Evolutionary conservation across 2,113 vertebrate genomes (phyloP).

Genomic region (Antechinus flavipes): DNA sequence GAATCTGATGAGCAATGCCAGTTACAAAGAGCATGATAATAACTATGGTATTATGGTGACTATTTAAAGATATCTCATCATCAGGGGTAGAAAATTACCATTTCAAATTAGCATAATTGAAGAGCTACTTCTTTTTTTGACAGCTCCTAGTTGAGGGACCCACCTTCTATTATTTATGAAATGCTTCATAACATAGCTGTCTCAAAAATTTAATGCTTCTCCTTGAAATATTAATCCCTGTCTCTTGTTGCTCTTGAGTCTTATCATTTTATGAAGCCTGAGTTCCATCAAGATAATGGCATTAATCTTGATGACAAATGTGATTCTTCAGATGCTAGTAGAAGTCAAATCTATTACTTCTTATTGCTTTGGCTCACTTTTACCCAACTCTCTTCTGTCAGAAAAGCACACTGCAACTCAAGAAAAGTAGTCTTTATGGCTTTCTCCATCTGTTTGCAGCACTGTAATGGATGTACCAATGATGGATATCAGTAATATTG

Average conservation of each 20-base stretch:
- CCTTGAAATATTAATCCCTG: conserved; percentile 58
- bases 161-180: conserved; percentile 54
- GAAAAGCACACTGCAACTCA: neutral
- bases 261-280: neutral
- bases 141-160: conserved; percentile 38
- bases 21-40: conserved; percentile 1
- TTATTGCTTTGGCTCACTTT: neutral
- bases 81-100: conserved; percentile 55
- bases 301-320: conserved; percentile 30
- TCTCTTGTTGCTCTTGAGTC: conserved; percentile 42
- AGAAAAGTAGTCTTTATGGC: neutral
- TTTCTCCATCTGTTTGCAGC: neutral
- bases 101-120: conserved; percentile 52
- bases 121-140: conserved; percentile 44
- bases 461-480: neutral
- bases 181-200: conserved; percentile 26
- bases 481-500: neutral
- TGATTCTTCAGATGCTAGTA: conserved; percentile 1
- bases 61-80: conserved; percentile 48
- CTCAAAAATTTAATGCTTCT: conserved; percentile 63
- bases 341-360: conserved; percentile 18
- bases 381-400: neutral
- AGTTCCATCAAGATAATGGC: conserved; percentile 45
- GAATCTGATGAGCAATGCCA: neutral
- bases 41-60: conserved; percentile 1